Base-by-base conservation (phyloP, 1,140 invertebrate species). In the Uloborus diversus region DNA sequence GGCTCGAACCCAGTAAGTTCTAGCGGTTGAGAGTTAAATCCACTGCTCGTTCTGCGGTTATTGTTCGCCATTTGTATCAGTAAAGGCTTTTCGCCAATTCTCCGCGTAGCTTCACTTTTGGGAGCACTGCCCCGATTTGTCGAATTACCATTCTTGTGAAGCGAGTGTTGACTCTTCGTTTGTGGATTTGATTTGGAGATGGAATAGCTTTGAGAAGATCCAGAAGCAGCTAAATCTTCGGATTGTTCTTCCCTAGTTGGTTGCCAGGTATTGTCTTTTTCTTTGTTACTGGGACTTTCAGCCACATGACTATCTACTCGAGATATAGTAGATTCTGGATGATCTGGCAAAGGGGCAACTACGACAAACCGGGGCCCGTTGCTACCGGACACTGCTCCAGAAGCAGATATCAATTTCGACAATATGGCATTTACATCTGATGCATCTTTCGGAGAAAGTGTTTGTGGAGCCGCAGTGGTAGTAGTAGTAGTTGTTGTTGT, bases 321-420 rank as follows among this genome's bases (percentile, higher is more conserved):
- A 17, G 79, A 71, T 11, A 75, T 73, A 2, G 27, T 17, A 13
- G 28, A 30, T 3, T 79, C 64, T 1, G 65, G 5, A 33, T 68
- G 37, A 35, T 80, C 79, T 14, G 79, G 79, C 1, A 80, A 47
- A 3, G 79, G 79, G 13, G 79, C 79, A 13, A 80, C 68, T 0
- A 80, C 79, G 4, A 80, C 79, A 14, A 80, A 75, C 14, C 68
- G 66, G 11, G 68, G 79, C 7, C 79, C 79, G 32, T n/a, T 68
- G 5, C 65, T 56, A 2, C 70, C 70, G 33, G 47, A 32, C 4
- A 61, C 68, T 9, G 79, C 79, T 20, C 56, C 65, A 17, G 79
- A 80, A 7, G 79, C 79, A 4, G 79, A 80, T n/a, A 80, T 80
- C 3, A 80, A 28, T 66, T 71, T 80, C 1, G 79, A 80, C 13